Conservation (phyloP, 2,797 vertebrate genomes). For the Carapus acus region DNA sequence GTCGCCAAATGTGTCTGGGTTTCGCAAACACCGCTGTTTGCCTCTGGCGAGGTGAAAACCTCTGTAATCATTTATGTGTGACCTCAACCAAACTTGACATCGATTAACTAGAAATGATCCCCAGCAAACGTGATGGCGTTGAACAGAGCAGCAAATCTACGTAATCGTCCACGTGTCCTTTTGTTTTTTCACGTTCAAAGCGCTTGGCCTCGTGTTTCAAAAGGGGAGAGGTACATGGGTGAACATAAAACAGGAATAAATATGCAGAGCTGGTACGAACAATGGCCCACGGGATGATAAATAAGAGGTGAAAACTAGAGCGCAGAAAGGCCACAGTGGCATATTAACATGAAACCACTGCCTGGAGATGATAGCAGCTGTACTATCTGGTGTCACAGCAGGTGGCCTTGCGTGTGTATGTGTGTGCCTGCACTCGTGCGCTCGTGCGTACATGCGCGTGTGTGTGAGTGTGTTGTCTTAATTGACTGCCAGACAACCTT, state of each 20-base stretch:
- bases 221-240: background rate
- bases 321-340: background rate
- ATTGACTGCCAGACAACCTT: conserved; percentile 29
- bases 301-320: background rate
- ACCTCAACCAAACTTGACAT: too few species aligned
- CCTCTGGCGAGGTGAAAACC: too few species aligned
- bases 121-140: too few species aligned
- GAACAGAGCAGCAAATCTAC: background rate
- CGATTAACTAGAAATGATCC: too few species aligned
- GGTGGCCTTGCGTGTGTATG: background rate
- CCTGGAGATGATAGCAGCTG: conserved; percentile 3
- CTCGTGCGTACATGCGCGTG: too few species aligned
- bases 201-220: conserved; percentile 1
- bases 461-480: conserved; percentile 13
- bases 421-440: too few species aligned
- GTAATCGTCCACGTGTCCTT: conserved; percentile 13
- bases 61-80: too few species aligned
- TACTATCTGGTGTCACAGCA: conserved; percentile 12
- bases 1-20: too few species aligned
- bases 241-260: background rate
- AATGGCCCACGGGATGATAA: background rate
- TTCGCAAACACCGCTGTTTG: too few species aligned
- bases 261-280: background rate
- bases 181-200: background rate
- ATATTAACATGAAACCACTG: background rate